Conservation (phyloP, 1,140 invertebrate genomes). For the Lasaia peninsularis region DNA sequence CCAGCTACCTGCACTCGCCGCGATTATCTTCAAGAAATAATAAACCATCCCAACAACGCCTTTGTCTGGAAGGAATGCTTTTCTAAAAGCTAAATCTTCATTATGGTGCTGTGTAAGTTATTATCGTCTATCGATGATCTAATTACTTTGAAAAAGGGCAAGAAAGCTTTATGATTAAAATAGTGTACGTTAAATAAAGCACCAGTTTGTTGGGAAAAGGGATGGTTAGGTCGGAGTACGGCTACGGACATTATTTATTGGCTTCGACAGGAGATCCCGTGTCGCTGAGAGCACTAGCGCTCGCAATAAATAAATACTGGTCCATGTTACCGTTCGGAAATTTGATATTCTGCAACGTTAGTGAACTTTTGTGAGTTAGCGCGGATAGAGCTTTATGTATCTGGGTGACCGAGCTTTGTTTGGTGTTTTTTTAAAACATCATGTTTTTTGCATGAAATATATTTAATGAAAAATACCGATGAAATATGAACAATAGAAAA, state of each 20-base stretch:
- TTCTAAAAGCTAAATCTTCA: constrained; percentile 59
- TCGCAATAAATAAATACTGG: constrained; percentile 50
- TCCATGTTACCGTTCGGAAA: constrained; percentile 45
- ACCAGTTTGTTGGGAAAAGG: constrained; percentile 24
- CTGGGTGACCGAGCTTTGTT: no score
- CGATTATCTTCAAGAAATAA: constrained; percentile 11
- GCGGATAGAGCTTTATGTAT: no score
- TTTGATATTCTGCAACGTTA: constrained; percentile 43
- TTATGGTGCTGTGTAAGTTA: constrained; percentile 52
- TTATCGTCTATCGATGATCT: constrained; percentile 53
- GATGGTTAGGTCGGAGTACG: constrained; percentile 29
- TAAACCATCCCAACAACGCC: background rate
- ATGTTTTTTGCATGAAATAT: no score
- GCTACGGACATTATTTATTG: constrained; percentile 49
- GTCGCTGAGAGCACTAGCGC: constrained; percentile 36
- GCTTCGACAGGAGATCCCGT: constrained; percentile 43
- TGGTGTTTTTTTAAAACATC: no score
- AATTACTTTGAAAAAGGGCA: constrained; percentile 41
- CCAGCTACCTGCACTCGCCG: constrained; percentile 11
- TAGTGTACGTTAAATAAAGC: constrained; percentile 8
- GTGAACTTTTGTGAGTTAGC: constrained; percentile 35
- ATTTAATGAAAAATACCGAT: no score
- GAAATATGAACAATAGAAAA: no score
- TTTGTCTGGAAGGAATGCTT: constrained; percentile 15
- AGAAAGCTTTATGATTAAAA: constrained; percentile 27